Evolutionary conservation across 2,797 vertebrate species (phyloP), one percentile per base, ranked within the genome.

Genomic region (Tarsius wallacei): DNA sequence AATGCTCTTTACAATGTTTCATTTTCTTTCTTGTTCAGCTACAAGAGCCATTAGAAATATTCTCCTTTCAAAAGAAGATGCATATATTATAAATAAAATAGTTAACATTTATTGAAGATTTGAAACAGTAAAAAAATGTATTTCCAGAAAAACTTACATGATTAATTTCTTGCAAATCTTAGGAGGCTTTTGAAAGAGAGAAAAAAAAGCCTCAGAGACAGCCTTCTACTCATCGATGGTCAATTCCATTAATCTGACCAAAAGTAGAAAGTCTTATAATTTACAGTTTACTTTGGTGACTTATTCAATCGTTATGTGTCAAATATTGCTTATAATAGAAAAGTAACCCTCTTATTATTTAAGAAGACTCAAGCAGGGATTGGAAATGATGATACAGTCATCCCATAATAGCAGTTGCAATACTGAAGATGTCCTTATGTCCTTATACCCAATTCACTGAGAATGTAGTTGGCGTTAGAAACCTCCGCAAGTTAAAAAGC

Each of bases 131-230:
- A 94, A 96, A 42, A 96, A 63, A 42, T 76, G 2, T 85, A 90
- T 77, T 88, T 81, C 42, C 36, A 87, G 63, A 36, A 70, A 80
- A 90, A 80, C 14, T 53, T 76, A 81, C 22, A 24, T 94, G 14
- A 90, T 74, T 90, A 57, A 80, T 90, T 82, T 87, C 78, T 95
- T 95, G 26, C 28, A 91, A 91, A 80, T 91, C 66, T 84, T 78
- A 88, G 49, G 7, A 85, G 82, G 53, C 53, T 59, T 91, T 76
- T 87, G 78, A 94, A 96, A 70, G 31, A 83, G 70, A 14, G 51
- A 26, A 13, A 36, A 53, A 74, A 71, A 47, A 26, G 51, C 28
- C 47, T 71, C 53, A 82, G 22, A 93, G 47, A 15, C 22, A 64
- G 53, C 85, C 36, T 87, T 96, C 82, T 73, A 31, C 5, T 33